Evolutionary conservation across 2,797 vertebrate species (phyloP), one percentile per base, ranked within the genome.

Genomic region (Aphelocoma californica): DNA sequence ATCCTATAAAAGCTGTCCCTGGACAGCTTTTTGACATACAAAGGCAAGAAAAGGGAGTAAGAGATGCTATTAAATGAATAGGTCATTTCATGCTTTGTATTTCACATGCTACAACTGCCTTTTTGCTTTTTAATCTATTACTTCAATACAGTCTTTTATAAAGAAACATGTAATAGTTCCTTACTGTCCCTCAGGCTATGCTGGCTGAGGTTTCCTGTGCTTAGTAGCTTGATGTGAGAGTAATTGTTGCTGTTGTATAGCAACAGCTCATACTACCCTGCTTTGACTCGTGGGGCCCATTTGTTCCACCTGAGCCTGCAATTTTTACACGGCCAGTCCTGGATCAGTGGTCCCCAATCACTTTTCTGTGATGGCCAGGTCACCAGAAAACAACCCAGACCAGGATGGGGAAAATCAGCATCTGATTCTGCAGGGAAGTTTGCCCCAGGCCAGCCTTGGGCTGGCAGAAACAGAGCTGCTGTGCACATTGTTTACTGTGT

Each of bases 121-220:
- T 73, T 85, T 80, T 91, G 32, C 18, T 81, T 90, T 69, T 92
- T 82, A 73, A 48, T 67, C 57, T 85, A 20, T 81, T 84, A 36
- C 69, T 61, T 94, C 77, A 90, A 34, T 57, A 40, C 7, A 51
- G 10, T 40, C n/a, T 88, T 75, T 60, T 60, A 70, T 36, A 69
- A 77, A 87, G 86, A 65, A 67, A 24, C 36, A 40, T 50, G 10
- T 60, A 58, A 31, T 34, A 66, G 48, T 34, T 80, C 45, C 65
- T 57, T 44, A 31, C 16, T 54, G 38, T 79, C 81, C 92, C 85
- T 62, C 54, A 92, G 92, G 81, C 86, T 81, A 15, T 21, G 44
- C 38, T 70, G 70, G 47, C 86, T 2, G 11, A 90, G 17, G 25
- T 88, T 89, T 85, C 18, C 64, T 66, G 50, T 3, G 3, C 60